Base-by-base conservation (phyloP, 2,888 invertebrate species). In the Euplexia lucipara region DNA sequence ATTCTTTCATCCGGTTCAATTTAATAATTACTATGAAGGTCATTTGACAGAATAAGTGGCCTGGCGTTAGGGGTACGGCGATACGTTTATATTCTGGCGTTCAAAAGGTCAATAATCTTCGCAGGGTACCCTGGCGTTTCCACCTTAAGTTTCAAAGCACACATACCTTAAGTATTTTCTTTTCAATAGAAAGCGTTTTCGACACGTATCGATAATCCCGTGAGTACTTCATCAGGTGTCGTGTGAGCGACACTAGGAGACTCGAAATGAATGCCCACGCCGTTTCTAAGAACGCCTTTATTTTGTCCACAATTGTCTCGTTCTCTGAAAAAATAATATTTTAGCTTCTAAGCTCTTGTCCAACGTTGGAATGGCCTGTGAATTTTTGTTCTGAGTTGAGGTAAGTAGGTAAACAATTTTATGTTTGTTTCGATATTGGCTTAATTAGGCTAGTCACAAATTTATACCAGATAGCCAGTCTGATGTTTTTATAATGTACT, bases 161-260 rank as follows among this genome's bases (percentile, higher is more conserved):
- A 30, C 30, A 47, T 91, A 98, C 98, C 96, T 99, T 99, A 2
- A 99, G 93, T 61, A 96, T 93, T 90, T 97, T 98, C 93, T 99
- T 99, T 88, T 99, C 99, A 69, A 97, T 96, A 0, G 97, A 97
- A 59, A 99, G 96, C 32, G 98, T 98, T 79, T 97, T 97, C 26
- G 99, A 98, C 0, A 99, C 98, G 89, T 99, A 99, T 86, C 99
- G 96, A 92, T 99, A 99, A 91, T 99, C 99, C 59, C 98, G 96
- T 0, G 99, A 99, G 83, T 98, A 97, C 82, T 96, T 96, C 95
- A 99, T 98, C 63, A 99, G 95, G 82, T 97, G 96, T 59, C 96
- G 96, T 2, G 98, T 99, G 56, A 98, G 86, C 22, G 98, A 98
- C 57, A 98, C 97, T 90, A 99, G 96, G 7, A 96, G 88, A 83